phyloP scores from a whole-genome alignment of 2,113 vertebrate species.

The Spizaetus ornatus region DNA sequence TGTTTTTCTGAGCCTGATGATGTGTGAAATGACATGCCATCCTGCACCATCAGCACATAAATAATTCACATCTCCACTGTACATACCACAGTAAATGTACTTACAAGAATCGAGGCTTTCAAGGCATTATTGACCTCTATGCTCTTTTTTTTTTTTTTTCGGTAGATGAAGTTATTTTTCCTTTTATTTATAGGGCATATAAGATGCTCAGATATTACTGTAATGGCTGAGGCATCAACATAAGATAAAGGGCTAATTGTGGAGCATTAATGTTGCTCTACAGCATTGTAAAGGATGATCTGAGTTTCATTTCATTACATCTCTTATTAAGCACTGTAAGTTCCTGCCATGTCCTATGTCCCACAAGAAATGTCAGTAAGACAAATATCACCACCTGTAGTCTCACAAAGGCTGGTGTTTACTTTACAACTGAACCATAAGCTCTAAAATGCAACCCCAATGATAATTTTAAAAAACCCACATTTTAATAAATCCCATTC shows the following conservation, averaged over 20 bases:
- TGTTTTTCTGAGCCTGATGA: conserved; percentile 4
- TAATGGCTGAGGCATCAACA: background rate
- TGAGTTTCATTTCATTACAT: background rate
- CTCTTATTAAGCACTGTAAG: background rate
- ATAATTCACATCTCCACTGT: background rate
- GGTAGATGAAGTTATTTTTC: background rate
- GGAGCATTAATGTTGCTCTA: background rate
- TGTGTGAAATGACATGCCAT: conserved; percentile 16
- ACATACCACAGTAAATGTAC: background rate
- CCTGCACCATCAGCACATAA: background rate
- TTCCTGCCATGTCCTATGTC: background rate
- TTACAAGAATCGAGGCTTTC: background rate
- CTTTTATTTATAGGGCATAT: background rate
- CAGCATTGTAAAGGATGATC: background rate
- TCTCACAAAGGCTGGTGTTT: background rate
- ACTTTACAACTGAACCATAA: background rate
- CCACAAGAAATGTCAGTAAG: background rate
- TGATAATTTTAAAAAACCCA: rapidly evolving
- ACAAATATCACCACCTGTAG: background rate
- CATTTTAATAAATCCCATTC: background rate
- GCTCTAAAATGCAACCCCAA: background rate
- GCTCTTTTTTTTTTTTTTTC: background rate
- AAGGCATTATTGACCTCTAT: background rate
- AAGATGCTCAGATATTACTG: background rate
- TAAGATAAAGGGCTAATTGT: background rate